Evolutionary conservation across 2,113 vertebrate genomes (phyloP), one percentile per base, ranked within the genome.

Genomic region (Raja brachyura): DNA sequence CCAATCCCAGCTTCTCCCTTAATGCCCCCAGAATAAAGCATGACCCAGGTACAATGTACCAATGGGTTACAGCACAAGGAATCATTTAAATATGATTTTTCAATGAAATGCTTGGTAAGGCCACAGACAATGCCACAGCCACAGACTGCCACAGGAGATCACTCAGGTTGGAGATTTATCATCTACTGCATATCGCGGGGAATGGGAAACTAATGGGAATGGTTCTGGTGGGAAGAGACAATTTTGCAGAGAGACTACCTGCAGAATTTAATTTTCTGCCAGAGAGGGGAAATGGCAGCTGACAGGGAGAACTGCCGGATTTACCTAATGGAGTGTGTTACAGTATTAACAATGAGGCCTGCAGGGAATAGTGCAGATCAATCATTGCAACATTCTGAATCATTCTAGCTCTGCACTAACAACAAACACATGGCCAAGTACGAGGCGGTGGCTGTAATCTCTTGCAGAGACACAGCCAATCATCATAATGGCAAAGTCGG

Each of bases 351-450:
- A 63, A 77, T 14, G 59, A 16, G 28, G 83, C 5, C 83, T n/a
- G 5, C 14, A n/a, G 83, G 83, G 28, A 86, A 31, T 31, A 5
- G 14, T n/a, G 59, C 11, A 86, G 83, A 13, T 86, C 56, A 86
- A 63, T 86, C 83, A 63, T 28, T 31, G 28, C 56, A 86, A 18
- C 5, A 6, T 63, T 86, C 83, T 5, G 28, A 86, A 63, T 63
- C 59, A 16, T 61, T 86, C 83, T 61, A 31, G 56, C 61, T 14
- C 83, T 86, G 25, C 83, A 31, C 83, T 86, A 86, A 86, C 59
- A 63, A 28, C 28, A 16, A 86, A 86, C 59, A 86, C 83, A 86
- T 86, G 83, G 83, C 16, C 56, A 86, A 86, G 33, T 11, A 85
- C 3, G 81, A 56, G 79, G 8, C 20, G 4, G 78, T 59, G 63